Base-by-base conservation (phyloP, 2,797 vertebrate genomes). In the Rhinoraja longicauda region DNA sequence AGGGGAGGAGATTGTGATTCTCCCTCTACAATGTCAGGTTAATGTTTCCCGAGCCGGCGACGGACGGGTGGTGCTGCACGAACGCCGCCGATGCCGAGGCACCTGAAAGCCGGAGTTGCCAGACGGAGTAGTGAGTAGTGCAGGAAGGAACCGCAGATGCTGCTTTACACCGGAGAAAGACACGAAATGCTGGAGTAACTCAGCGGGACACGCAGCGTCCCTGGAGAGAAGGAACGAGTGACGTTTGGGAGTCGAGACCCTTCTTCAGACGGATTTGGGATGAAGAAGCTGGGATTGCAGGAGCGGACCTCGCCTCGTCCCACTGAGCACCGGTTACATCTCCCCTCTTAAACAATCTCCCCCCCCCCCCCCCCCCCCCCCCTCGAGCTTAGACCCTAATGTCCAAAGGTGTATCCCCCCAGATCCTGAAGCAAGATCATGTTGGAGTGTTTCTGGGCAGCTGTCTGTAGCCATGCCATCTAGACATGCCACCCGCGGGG, bases 391-490 rank as follows among this genome's bases (percentile, higher is more conserved):
- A 53, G 32, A 67, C 59, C 32, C 84, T 64, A 59, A 88, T 88
- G 84, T 36, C 84, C 84, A 6, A 67, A 36, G 84, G 12, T 7
- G 36, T 32, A 19, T 21, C 4, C 6, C 59, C 45, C 59, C 15
- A 67, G 36, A 1, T 36, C 84, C 84, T 67, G 84, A 62, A 3
- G 62, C 7, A 67, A 67, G 36, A 88, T 21, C 84, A 88, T 88
- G 84, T 62, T 88, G n/a, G n/a, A 17, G 59, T 6, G 29, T 62
- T 19, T 64, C 4, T 88, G 29, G 17, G 21, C 0, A 36, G 93
- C 94, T 93, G 93, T 94, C 94, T 93, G 90, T 97, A 97, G 97
- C 96, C 96, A 99, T 98, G 98, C 98, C 98, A 97, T 97, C 97
- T 97, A 97, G 97, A 97, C 95, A 97, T 93, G 96, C 96, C 94